Evolutionary conservation across 53 echinoderm and acorn worm species (phyloP).

Genomic region (Apostichopus leukothele): DNA sequence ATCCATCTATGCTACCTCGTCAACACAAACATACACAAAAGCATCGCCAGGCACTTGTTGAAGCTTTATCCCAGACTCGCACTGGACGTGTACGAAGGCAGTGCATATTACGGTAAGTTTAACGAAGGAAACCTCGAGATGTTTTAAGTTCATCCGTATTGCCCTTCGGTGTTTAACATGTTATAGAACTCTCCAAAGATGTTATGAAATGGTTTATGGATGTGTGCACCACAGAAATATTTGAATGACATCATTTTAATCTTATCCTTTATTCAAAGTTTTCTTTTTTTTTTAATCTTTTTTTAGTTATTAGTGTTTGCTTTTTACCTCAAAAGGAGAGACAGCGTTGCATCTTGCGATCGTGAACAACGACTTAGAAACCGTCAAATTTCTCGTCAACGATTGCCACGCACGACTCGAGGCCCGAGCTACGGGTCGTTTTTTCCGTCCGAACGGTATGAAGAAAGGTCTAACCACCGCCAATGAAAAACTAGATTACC

Average conservation of each 20-base stretch:
- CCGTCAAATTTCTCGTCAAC: constrained; percentile 79
- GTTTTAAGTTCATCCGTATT: background rate
- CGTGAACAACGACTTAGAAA: constrained; percentile 76
- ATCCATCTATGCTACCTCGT: constrained; percentile 90
- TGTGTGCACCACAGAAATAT: background rate
- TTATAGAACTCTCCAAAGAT: too few relatives aligned
- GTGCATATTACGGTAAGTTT: constrained; percentile 69
- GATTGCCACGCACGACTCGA: constrained; percentile 67
- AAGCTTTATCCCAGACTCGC: constrained; percentile 71
- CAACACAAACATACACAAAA: constrained; percentile 72
- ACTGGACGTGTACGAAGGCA: constrained; percentile 83
- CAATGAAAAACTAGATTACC: constrained; percentile 60
- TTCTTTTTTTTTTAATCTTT: too few relatives aligned
- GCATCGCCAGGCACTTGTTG: constrained; percentile 68
- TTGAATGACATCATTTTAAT: background rate
- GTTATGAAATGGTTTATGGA: background rate
- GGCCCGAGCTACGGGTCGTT: constrained; percentile 75
- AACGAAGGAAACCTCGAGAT: background rate
- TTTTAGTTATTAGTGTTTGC: too few relatives aligned
- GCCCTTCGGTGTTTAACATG: too few relatives aligned
- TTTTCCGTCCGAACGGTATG: constrained; percentile 83
- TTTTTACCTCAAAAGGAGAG: constrained; percentile 58
- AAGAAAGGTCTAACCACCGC: constrained; percentile 47
- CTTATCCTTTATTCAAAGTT: too few relatives aligned
- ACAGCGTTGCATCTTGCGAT: constrained; percentile 85